Conservation (phyloP, 2,797 vertebrate genomes). For the Pagetopsis macropterus region DNA sequence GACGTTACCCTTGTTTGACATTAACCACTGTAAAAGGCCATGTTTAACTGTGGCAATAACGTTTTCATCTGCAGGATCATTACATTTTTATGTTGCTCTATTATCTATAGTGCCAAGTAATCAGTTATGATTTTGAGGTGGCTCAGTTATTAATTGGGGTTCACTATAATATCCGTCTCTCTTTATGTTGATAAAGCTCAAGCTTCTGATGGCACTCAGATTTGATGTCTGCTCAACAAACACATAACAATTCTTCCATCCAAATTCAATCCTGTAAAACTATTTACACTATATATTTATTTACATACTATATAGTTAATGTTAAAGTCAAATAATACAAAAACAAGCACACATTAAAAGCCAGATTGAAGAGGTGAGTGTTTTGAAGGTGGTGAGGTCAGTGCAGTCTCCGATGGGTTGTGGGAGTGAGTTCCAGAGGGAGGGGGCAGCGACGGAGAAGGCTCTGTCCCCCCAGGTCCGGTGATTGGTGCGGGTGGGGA, state of each 20-base stretch:
- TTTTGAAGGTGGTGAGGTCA: no score
- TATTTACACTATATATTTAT: no score
- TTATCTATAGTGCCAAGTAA: constrained; percentile 5
- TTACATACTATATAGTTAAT: not conserved
- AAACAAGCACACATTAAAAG: no score
- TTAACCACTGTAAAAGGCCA: constrained; percentile 7
- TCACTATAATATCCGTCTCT: not conserved
- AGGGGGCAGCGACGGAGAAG: no score
- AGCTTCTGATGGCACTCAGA: not conserved
- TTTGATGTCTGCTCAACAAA: constrained; percentile 23
- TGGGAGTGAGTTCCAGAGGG: no score
- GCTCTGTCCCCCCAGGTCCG: no score
- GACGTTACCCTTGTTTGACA: constrained; percentile 45
- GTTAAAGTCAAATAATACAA: no score
- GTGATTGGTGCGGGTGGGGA: no score
- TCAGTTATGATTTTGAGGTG: not conserved
- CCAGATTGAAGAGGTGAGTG: no score
- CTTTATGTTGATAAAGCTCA: not conserved
- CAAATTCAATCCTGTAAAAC: constrained; percentile 6
- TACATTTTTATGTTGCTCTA: not conserved
- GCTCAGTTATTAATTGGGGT: not conserved
- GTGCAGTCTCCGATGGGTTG: no score
- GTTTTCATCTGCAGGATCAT: not conserved
- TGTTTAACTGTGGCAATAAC: constrained; percentile 18
- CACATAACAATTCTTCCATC: constrained; percentile 16